Evolutionary conservation across 2,797 vertebrate species (phyloP), one percentile per base, ranked within the genome.

Genomic region (Rhadinocentrus ornatus): DNA sequence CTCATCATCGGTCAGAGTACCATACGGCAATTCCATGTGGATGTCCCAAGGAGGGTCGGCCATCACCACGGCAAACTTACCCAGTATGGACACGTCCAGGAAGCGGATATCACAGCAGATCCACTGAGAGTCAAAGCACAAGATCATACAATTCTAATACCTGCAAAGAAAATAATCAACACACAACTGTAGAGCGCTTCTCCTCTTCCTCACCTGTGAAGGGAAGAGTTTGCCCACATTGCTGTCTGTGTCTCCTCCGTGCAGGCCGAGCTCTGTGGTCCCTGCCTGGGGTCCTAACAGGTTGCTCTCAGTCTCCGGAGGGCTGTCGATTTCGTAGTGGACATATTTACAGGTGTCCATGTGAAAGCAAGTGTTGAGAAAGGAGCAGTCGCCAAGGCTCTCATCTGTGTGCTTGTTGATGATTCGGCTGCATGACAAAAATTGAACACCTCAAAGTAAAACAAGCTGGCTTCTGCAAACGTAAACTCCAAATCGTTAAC

Each of bases 331-430:
- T 92, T 98, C 97, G 39, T 98, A 98, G 89, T 98, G 97, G 82
- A 98, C 96, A 52, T 97, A 98, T 73, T 98, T 98, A 87, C 97
- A 98, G 71, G 96, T 97, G 90, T 98, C 97, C 97, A 98, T 98
- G 89, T 98, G 97, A 93, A 98, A 98, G 66, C 97, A 98, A 0
- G 97, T 98, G 92, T 98, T 98, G 79, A 98, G 95, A 91, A 98
- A 98, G 79, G 97, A 98, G 86, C 97, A 98, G 90, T 98, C 97
- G 9, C 97, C 97, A 7, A 98, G 92, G 66, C 96, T 97, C 77
- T 98, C 96, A 29, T 97, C 97, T 0, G 97, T 98, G 92, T 98
- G 96, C 76, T 97, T 97, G 91, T 97, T 97, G 89, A 98, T 98
- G 90, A 98, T 98, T 71, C 96, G 96, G 52, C 96, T 97, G 80